phyloP scores from a whole-genome alignment of 2,888 invertebrate genomes.

The Syrista parreyssii region DNA sequence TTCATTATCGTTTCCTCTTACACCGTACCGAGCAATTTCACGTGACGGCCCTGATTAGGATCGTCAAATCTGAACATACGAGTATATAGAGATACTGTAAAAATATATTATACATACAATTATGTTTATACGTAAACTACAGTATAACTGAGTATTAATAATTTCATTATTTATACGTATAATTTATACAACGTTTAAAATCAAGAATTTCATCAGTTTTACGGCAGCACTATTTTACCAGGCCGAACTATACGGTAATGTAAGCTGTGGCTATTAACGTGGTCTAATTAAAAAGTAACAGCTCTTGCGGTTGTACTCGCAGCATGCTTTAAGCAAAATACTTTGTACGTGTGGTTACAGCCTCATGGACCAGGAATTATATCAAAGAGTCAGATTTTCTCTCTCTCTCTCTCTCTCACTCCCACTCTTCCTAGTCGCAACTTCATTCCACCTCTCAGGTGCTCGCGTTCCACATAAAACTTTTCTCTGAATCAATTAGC shows the following conservation, averaged over 20 bases:
- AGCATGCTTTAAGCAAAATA: constrained; percentile 30
- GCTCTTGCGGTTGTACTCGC: constrained; percentile 32
- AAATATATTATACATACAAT: no score
- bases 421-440: constrained; percentile 1
- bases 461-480: constrained; percentile 15
- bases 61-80: no score
- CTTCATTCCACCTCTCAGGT: not conserved
- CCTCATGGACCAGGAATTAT: constrained; percentile 25
- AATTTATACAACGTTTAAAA: not conserved
- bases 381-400: not conserved
- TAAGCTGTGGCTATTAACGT: constrained; percentile 28
- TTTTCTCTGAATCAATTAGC: constrained; percentile 20
- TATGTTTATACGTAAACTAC: no score
- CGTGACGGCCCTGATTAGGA: not conserved
- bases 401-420: not conserved
- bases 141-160: no score
- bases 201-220: not conserved
- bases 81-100: no score
- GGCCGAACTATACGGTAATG: not conserved
- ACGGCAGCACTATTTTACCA: not conserved
- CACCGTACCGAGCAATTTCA: not conserved
- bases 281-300: constrained; percentile 37
- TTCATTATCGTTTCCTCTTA: not conserved
- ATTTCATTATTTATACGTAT: no score
- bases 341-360: constrained; percentile 28